Conservation (phyloP, 2,113 vertebrate species). For the Psittacus erithacus region DNA sequence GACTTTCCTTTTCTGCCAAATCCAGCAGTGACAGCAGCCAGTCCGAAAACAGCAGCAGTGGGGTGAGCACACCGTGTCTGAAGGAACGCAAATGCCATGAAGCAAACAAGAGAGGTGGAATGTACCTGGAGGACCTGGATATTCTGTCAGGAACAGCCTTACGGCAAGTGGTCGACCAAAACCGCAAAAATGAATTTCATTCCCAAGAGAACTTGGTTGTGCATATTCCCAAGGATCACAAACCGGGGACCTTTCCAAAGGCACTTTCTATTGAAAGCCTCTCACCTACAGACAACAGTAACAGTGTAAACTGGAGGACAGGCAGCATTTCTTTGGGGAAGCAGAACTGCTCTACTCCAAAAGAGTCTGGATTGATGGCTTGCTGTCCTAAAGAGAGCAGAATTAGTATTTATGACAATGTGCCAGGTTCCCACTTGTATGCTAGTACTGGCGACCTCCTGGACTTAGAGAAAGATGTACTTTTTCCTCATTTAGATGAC, state of each 20-base stretch:
- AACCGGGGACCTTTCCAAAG: constrained; percentile 97
- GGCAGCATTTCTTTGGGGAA: constrained; percentile 80
- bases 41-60: constrained; percentile 80
- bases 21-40: constrained; percentile 84
- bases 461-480: constrained; percentile 90
- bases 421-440: constrained; percentile 93
- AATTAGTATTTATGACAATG: constrained; percentile 87
- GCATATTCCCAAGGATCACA: constrained; percentile 95
- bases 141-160: constrained; percentile 77
- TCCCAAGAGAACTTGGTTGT: constrained; percentile 94
- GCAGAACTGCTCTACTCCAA: constrained; percentile 64
- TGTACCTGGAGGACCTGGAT: constrained; percentile 92
- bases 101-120: constrained; percentile 87
- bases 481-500: constrained; percentile 92
- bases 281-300: constrained; percentile 74
- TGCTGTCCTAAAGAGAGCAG: constrained; percentile 81
- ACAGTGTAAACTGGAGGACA: constrained; percentile 83
- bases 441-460: constrained; percentile 95
- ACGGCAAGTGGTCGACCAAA: constrained; percentile 78
- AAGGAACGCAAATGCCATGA: constrained; percentile 85
- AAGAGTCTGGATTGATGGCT: constrained; percentile 78
- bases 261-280: constrained; percentile 97
- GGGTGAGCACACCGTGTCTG: constrained; percentile 81
- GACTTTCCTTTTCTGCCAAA: constrained; percentile 63
- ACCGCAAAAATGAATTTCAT: constrained; percentile 85